Conservation (phyloP, 2,888 invertebrate genomes). For the Tetragonula carbonaria region DNA sequence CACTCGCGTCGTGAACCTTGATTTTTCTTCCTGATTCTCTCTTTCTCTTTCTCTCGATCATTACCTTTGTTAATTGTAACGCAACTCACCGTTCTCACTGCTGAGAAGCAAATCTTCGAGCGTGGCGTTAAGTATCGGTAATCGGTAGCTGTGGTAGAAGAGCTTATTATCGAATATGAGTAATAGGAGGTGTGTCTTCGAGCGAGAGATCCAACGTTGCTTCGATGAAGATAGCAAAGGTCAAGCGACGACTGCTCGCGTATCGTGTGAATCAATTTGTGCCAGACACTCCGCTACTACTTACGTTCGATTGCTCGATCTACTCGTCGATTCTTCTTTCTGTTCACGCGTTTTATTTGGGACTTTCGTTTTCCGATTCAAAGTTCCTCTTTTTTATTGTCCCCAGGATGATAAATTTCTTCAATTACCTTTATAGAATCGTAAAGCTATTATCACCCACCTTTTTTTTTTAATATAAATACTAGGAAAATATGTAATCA, state of each 20-base stretch:
- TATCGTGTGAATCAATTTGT: slow-evolving; percentile 59
- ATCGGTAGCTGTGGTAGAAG: background rate
- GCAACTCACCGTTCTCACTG: background rate
- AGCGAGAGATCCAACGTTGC: slow-evolving; percentile 34
- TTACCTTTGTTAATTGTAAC: slow-evolving; percentile 14
- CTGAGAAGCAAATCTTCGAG: too few species aligned
- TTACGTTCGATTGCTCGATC: background rate
- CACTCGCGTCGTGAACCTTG: slow-evolving; percentile 17
- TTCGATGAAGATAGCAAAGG: slow-evolving; percentile 60
- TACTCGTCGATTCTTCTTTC: background rate
- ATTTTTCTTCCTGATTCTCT: slow-evolving; percentile 10
- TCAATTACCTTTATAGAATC: background rate
- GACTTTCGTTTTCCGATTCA: background rate
- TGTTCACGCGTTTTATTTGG: background rate
- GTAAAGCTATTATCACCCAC: too few species aligned
- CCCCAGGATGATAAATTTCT: background rate
- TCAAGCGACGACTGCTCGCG: slow-evolving; percentile 36
- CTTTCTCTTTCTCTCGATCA: background rate
- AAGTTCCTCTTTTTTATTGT: background rate
- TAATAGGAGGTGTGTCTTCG: slow-evolving; percentile 41
- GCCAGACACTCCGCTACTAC: slow-evolving; percentile 38
- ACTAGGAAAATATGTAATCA: too few species aligned
- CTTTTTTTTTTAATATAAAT: too few species aligned
- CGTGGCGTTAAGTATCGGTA: slow-evolving; percentile 21
- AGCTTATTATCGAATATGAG: slow-evolving; percentile 15